Base-by-base conservation (phyloP, 2,113 vertebrate genomes). In the Hemicordylus capensis region DNA sequence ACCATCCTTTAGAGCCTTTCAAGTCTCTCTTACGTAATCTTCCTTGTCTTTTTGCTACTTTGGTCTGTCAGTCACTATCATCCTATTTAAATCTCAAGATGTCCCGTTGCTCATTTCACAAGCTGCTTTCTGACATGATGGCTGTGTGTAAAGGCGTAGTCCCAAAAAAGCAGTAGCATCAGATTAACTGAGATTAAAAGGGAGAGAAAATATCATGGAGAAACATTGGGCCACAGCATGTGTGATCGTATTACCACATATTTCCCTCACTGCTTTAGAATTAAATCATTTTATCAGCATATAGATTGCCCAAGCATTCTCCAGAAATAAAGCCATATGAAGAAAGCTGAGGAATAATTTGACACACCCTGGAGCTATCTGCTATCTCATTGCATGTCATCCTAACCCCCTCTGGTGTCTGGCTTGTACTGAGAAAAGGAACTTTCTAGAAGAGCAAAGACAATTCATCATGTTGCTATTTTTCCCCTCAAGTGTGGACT, bases 361-460 rank as follows among this genome's bases (percentile, higher is more conserved):
- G 54, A 74, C 56, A 89, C 87, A 83, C 77, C 0, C 1, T 85
- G 85, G 63, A 87, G 70, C 44, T 89, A 34, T 20, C 72, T 83
- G 48, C 76, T 89, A 90, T 39, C 51, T 85, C 76, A 73, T 69
- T 63, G 51, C 83, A 42, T 84, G 77, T 85, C 81, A 86, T 87
- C 85, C 72, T 87, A 28, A 87, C 76, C 92, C 85, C 83, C 86
- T 42, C 63, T 91, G 17, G 67, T 89, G 59, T 90, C 76, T 90
- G 75, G 51, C 61, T 86, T 93, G 70, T 73, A 24, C 1, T 87
- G 79, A 90, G 79, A 82, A 89, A 90, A 90, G 44, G 48, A 92
- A 83, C 54, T 82, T 92, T 4, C 73, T 89, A 59, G 37, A 59
- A 20, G 61, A 84, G 90, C 81, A 80, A 84, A 89, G 77, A 81